Evolutionary conservation across 2,888 invertebrate species (phyloP), one percentile per base, ranked within the genome.

Genomic region (Theristus sp.): DNA sequence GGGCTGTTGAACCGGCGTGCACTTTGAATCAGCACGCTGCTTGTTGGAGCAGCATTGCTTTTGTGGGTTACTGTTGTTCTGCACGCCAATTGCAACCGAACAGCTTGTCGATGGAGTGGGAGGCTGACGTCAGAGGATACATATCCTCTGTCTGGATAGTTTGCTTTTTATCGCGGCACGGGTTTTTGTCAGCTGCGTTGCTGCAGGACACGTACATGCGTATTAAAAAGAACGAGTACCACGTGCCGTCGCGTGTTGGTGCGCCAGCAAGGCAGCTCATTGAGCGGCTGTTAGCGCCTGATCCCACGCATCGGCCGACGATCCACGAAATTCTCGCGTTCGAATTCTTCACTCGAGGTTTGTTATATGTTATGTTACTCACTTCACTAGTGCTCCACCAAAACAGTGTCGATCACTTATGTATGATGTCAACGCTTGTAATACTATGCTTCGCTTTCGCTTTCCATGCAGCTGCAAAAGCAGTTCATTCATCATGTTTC

Each of bases 141-240:
- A n/a, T n/a, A n/a, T n/a, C n/a, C n/a, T n/a, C n/a, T n/a, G n/a
- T n/a, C n/a, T n/a, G n/a, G n/a, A n/a, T n/a, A n/a, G n/a, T n/a
- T n/a, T n/a, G n/a, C n/a, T n/a, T n/a, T n/a, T n/a, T n/a, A n/a
- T n/a, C n/a, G n/a, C n/a, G n/a, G n/a, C n/a, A n/a, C n/a, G n/a
- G n/a, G n/a, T n/a, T n/a, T n/a, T n/a, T n/a, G n/a, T n/a, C n/a
- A n/a, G n/a, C 38, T 3, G 2, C 27, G 10, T 27, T 10, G 26
- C 60, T 65, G 49, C 47, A 87, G 73, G 94, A 96, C 73, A 98
- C 98, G 0, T 99, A 99, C 75, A 82, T 84, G 47, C 84, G 86
- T 69, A 98, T 98, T 69, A 89, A 88, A 72, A 86, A 86, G 73
- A 96, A 94, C 75, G 89, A 94, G 74, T 98, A 96, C 74, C 84